Percentiles rank a stretch among this genome's conserved stretches.
phyloP scores from a whole-genome alignment of 2,888 invertebrate species.

The Standfussiana lucernea region DNA sequence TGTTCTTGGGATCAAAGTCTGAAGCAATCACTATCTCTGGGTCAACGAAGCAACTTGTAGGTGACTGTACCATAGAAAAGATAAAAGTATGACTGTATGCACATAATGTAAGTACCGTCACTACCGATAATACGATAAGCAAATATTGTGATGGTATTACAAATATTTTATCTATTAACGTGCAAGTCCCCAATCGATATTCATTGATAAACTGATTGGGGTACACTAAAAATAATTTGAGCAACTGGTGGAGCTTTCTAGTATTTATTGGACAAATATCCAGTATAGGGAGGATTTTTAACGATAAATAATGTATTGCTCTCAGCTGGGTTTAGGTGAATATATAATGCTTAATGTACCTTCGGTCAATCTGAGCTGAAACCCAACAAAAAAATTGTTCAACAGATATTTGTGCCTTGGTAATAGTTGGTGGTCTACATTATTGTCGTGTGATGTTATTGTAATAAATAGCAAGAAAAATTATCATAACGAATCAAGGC shows the following conservation, averaged over 20 bases:
- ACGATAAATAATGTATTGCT: background rate
- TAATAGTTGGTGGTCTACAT: background rate
- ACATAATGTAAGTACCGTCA: background rate
- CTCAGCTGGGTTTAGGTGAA: background rate
- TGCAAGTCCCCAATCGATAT: background rate
- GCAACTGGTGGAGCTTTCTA: background rate
- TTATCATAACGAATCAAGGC: background rate
- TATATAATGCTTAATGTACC: background rate
- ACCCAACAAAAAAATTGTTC: background rate
- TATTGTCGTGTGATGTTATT: too few species aligned
- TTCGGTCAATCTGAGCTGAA: background rate
- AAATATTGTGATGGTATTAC: conserved; percentile 19
- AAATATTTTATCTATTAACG: conserved; percentile 26
- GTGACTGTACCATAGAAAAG: conserved; percentile 11
- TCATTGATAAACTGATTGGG: conserved; percentile 31
- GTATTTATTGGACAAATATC: background rate
- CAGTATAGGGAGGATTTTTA: background rate
- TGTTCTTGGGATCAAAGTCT: conserved; percentile 9
- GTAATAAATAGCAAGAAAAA: background rate
- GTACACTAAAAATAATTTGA: background rate
- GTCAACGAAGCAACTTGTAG: background rate
- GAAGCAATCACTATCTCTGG: background rate
- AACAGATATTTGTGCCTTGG: background rate
- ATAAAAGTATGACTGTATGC: conserved; percentile 10
- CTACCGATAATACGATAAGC: conserved; percentile 23